Base-by-base conservation (phyloP, 2,113 vertebrate genomes). In the Apistogramma diplotaenia region DNA sequence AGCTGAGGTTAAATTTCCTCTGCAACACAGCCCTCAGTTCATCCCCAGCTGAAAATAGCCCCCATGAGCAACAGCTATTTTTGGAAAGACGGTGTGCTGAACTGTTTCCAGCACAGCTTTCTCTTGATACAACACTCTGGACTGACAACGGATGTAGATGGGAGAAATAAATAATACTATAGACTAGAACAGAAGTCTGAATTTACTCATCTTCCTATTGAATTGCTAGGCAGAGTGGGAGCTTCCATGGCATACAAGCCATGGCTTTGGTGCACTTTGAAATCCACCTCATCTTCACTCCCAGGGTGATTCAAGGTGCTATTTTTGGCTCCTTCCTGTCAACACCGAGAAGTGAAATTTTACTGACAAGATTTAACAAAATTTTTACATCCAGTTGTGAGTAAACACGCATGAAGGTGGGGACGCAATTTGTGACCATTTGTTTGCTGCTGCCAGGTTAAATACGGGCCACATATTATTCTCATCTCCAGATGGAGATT, bases 371-470 rank as follows among this genome's bases (percentile, higher is more conserved):
- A 70, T 81, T 70, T 23, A 71, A 62, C 65, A 51, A 27, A 71
- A 85, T 90, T 91, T 81, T 91, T 62, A 79, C 86, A 89, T 84
- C 86, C 83, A 89, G 60, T 16, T 76, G 87, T 74, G 46, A 88
- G 65, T 19, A 85, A 89, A 87, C 83, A 84, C 37, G 54, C 31
- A 18, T 3, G 19, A 51, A 16, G 46, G 53, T 25, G 31, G 40
- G 27, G 40, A 59, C 37, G 29, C 21, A 2, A 37, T 60, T 59
- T 89, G 86, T 76, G 81, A 87, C 82, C 88, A 93, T 91, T 92
- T 93, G 89, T 91, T 93, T 89, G 80, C 81, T 82, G 87, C 58
- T 31, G 74, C 72, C 70, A 51, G 85, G 81, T 89, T 88, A 93
- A 80, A 81, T 67, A 67, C 49, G 31, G 72, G 74, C 73, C 81